Evolutionary conservation across 1,140 invertebrate genomes (phyloP).

Genomic region (Cylas formicarius): DNA sequence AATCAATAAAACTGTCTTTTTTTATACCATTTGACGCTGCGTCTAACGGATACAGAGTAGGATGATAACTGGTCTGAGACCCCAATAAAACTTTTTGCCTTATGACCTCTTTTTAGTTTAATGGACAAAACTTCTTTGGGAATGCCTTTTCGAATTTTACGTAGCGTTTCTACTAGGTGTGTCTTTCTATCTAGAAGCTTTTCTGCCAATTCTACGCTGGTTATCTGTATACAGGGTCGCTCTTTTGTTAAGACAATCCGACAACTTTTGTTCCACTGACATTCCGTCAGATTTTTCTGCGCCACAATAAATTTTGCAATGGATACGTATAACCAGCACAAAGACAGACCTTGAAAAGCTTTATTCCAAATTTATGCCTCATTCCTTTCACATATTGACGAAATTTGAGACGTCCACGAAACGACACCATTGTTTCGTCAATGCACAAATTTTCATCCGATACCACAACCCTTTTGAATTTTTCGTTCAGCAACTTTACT

Average conservation of each 20-base stretch:
- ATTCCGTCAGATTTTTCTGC: too few relatives aligned
- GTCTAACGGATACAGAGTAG: constrained; percentile 34
- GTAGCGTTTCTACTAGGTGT: constrained; percentile 36
- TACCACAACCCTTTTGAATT: constrained; percentile 21
- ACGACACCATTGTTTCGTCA: constrained; percentile 42
- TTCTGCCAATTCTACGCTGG: constrained; percentile 34
- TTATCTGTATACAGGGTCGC: too few relatives aligned
- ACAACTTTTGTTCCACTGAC: too few relatives aligned
- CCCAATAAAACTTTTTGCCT: constrained; percentile 19
- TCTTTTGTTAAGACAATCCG: too few relatives aligned
- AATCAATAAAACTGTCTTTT: too few relatives aligned
- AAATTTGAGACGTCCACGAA: constrained; percentile 38
- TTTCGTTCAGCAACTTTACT: constrained; percentile 21
- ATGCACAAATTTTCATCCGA: constrained; percentile 33
- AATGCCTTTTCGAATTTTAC: constrained; percentile 26
- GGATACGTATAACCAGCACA: constrained; percentile 37
- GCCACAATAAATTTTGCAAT: too few relatives aligned
- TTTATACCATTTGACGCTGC: constrained; percentile 37
- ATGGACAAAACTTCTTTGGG: constrained; percentile 24
- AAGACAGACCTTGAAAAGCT: constrained; percentile 41
- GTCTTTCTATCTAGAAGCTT: constrained; percentile 36
- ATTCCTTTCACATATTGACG: constrained; percentile 41
- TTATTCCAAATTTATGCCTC: constrained; percentile 41
- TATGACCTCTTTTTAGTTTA: constrained; percentile 16
- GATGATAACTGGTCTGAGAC: constrained; percentile 31